Evolutionary conservation across 2,888 invertebrate genomes (phyloP).

Genomic region (Bimastos eiseni): DNA sequence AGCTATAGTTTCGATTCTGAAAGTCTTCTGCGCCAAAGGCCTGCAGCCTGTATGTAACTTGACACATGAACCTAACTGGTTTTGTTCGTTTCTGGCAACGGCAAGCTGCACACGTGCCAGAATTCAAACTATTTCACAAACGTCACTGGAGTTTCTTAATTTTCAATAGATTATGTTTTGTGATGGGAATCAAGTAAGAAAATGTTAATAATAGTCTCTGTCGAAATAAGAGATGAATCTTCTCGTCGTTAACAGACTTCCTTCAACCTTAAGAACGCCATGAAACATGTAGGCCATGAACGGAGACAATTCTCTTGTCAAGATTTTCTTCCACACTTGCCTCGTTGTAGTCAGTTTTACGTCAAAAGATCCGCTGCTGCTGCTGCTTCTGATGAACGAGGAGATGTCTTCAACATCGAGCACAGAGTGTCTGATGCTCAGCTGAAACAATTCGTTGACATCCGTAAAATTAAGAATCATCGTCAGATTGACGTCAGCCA

Average conservation of each 20-base stretch:
- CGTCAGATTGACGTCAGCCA: background rate
- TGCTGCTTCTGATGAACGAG: constrained; percentile 16
- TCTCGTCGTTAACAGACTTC: constrained; percentile 43
- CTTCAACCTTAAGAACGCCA: constrained; percentile 46
- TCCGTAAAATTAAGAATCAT: constrained; percentile 33
- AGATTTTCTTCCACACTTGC: constrained; percentile 44
- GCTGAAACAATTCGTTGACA: constrained; percentile 7
- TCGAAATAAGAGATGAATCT: constrained; percentile 50
- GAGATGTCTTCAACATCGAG: background rate
- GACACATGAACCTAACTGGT: too few species aligned
- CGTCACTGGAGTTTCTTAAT: background rate
- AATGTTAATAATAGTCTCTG: background rate
- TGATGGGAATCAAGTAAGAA: background rate
- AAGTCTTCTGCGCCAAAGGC: background rate
- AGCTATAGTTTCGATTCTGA: background rate
- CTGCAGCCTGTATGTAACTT: too few species aligned
- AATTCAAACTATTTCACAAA: background rate
- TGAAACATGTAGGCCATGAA: constrained; percentile 40
- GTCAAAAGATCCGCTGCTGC: constrained; percentile 41
- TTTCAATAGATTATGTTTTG: background rate
- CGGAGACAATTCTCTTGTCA: constrained; percentile 40
- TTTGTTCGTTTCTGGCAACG: background rate
- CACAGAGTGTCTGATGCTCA: constrained; percentile 20
- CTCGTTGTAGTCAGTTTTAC: constrained; percentile 41
- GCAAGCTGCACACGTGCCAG: background rate